Percentiles rank a stretch among this genome's conserved stretches.
phyloP scores from a whole-genome alignment of 1,140 invertebrate genomes.

The Orius insidiosus region DNA sequence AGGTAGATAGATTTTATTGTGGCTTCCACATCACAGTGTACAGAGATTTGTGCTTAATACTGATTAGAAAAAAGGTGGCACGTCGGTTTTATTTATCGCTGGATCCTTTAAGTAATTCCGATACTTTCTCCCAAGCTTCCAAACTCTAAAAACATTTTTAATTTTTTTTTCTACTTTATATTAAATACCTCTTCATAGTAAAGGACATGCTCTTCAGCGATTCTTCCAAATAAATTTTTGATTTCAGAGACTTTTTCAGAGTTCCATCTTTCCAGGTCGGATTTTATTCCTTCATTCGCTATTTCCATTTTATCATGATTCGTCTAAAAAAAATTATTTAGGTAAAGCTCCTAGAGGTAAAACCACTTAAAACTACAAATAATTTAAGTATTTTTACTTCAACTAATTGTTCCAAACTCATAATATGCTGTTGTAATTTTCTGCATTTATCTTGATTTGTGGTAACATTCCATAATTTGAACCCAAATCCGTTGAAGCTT shows the following conservation, averaged over 20 bases:
- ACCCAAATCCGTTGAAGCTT: constrained; percentile 21
- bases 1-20: too few relatives aligned
- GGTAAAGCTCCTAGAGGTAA: background rate
- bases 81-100: too few relatives aligned
- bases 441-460: constrained; percentile 34
- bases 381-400: constrained; percentile 25
- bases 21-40: too few relatives aligned
- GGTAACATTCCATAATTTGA: constrained; percentile 33
- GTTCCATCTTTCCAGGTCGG: constrained; percentile 54
- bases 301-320: constrained; percentile 47
- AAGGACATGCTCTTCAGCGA: constrained; percentile 48
- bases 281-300: constrained; percentile 50
- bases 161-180: too few relatives aligned
- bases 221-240: constrained; percentile 42
- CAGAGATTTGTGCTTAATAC: too few relatives aligned
- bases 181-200: constrained; percentile 45
- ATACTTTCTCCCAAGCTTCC: constrained; percentile 14
- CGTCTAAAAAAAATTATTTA: constrained; percentile 19
- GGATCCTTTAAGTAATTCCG: background rate
- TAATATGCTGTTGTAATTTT: constrained; percentile 32
- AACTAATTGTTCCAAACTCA: constrained; percentile 34
- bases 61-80: too few relatives aligned
- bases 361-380: constrained; percentile 1
- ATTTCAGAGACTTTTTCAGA: constrained; percentile 46
- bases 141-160: constrained; percentile 11